A percentile compares a stretch with the other conserved stretches of the same genome.
Conservation (phyloP, 1,140 invertebrate genomes). For the Thrips palmi region DNA sequence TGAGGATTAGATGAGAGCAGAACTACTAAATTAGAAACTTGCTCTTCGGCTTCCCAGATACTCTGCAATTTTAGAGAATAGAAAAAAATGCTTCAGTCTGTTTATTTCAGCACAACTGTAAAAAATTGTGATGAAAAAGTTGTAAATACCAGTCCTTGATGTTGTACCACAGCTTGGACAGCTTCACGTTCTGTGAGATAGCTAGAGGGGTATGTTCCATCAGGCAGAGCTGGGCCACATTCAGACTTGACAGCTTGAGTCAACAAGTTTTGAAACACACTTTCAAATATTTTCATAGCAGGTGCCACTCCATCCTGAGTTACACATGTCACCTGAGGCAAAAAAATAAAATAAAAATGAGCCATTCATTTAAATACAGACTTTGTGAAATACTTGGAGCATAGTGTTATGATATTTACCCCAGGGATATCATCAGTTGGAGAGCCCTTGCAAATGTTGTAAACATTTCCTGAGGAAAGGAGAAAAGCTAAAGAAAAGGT, state of each 20-base stretch:
- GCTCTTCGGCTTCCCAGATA: conserved; percentile 11
- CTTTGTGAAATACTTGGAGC: too few species aligned
- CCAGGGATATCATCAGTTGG: conserved; percentile 1
- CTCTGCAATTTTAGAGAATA: conserved; percentile 12
- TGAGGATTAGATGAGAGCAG: conserved; percentile 15
- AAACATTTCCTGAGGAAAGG: conserved; percentile 6
- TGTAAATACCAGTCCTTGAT: not conserved
- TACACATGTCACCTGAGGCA: not conserved
- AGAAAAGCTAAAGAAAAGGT: conserved; percentile 8
- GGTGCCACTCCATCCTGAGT: not conserved
- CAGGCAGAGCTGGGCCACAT: not conserved
- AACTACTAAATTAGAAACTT: conserved; percentile 14
- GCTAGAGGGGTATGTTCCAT: not conserved
- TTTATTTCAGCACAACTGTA: not conserved
- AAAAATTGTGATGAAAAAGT: conserved; percentile 1
- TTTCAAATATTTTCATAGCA: not conserved
- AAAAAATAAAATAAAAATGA: not conserved
- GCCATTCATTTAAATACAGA: too few species aligned
- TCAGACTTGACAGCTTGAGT: not conserved
- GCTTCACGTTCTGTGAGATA: not conserved
- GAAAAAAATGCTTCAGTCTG: conserved; percentile 4
- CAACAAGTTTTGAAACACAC: not conserved
- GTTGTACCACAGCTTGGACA: not conserved
- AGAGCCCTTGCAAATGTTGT: conserved; percentile 8
- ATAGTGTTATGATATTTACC: not conserved